A percentile compares a stretch with the other conserved stretches of the same genome.
phyloP scores from a whole-genome alignment of 1,140 invertebrate genomes.

The Colletes latitarsis region DNA sequence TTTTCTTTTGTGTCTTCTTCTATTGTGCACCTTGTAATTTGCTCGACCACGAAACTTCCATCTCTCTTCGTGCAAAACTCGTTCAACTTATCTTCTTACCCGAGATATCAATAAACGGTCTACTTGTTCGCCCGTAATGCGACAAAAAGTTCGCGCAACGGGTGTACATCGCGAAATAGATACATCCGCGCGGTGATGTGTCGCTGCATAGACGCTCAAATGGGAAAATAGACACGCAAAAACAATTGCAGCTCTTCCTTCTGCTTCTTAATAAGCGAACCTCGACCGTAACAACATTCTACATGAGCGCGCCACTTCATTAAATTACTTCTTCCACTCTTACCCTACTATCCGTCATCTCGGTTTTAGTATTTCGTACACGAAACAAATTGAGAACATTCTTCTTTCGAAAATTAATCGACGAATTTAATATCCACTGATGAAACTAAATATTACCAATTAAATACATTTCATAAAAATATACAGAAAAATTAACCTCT shows the following conservation, averaged over 20 bases:
- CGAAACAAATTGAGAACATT: neutral
- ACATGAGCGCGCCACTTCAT: constrained; percentile 1
- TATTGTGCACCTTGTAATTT: neutral
- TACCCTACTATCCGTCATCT: neutral
- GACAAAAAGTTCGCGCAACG: no score
- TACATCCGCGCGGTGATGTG: neutral
- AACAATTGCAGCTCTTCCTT: neutral
- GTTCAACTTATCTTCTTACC: no score
- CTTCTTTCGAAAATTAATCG: neutral
- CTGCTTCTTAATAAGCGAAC: neutral
- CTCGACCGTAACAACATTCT: neutral
- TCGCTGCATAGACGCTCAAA: neutral
- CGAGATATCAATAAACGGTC: no score
- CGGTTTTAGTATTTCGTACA: neutral
- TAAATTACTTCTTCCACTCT: neutral
- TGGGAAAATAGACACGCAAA: neutral
- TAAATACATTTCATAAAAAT: no score
- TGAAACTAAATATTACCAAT: no score
- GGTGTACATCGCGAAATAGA: no score
- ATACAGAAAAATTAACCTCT: no score
- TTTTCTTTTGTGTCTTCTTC: no score
- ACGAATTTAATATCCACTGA: neutral
- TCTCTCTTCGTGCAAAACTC: neutral
- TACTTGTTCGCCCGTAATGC: no score
- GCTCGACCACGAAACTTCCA: neutral